Conservation (phyloP, 2,888 invertebrate species). For the Neoaliturus tenellus region DNA sequence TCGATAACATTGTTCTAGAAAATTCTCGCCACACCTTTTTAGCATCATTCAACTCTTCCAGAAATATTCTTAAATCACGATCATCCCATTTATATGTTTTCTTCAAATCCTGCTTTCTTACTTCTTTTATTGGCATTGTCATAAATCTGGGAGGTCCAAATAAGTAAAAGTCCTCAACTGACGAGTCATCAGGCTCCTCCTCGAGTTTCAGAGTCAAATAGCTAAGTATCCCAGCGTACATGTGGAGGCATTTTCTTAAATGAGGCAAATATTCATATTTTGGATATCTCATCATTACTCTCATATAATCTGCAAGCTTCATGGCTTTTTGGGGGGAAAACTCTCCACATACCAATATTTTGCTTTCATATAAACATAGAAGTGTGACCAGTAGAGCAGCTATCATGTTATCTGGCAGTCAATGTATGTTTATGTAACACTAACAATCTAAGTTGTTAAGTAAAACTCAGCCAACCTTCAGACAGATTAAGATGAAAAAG, state of each 20-base stretch:
- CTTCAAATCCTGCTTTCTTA: slow-evolving; percentile 11
- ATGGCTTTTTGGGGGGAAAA: slow-evolving; percentile 14
- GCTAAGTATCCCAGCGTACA: slow-evolving; percentile 32
- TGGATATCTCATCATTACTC: slow-evolving; percentile 43
- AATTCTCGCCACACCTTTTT: slow-evolving; percentile 43
- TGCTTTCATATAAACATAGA: background rate
- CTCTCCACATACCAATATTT: background rate
- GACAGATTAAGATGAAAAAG: no score
- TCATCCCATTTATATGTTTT: slow-evolving; percentile 12
- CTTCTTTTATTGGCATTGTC: slow-evolving; percentile 43
- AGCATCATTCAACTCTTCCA: slow-evolving; percentile 43
- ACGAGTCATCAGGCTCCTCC: slow-evolving; percentile 13
- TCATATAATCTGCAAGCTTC: slow-evolving; percentile 24
- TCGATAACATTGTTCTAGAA: slow-evolving; percentile 29
- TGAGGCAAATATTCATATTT: slow-evolving; percentile 37
- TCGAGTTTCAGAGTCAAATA: slow-evolving; percentile 5
- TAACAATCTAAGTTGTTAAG: no score
- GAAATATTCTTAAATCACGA: slow-evolving; percentile 21
- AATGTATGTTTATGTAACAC: no score
- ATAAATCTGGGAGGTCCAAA: slow-evolving; percentile 39
- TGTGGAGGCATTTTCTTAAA: slow-evolving; percentile 19
- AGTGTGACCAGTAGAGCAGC: background rate
- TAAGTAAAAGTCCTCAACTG: slow-evolving; percentile 35
- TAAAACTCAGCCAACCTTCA: no score
- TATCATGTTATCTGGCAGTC: background rate